These are phyloP conservation scores for Mythimna albipuncta DNA, from an alignment of 2,888 invertebrate genomes.

Conservation along the genomic window DNA sequence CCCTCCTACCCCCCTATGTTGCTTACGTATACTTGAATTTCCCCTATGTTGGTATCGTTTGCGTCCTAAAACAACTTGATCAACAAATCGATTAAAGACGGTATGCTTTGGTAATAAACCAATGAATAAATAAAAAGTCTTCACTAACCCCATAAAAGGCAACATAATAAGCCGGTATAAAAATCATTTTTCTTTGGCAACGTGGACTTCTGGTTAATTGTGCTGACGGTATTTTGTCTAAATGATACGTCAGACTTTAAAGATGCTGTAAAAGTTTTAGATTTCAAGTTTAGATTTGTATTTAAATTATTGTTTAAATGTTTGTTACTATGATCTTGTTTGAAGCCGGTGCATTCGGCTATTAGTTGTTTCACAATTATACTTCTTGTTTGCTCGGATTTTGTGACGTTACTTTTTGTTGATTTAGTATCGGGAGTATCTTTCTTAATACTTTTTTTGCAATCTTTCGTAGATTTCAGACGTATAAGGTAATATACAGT, in stretches of 20 bases:
- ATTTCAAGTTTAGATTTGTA: conserved; percentile 12
- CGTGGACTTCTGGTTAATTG: not conserved
- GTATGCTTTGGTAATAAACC: not conserved
- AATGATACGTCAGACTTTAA: conserved; percentile 53
- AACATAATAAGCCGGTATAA: conserved; percentile 76
- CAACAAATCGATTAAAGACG: too few species aligned
- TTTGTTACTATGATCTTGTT: conserved; percentile 52
- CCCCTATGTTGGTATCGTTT: not conserved
- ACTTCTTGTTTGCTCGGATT: conserved; percentile 26
- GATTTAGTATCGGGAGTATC: conserved; percentile 38
- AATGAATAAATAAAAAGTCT: not conserved
- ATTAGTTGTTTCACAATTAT: conserved; percentile 75
- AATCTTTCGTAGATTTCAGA: conserved; percentile 49
- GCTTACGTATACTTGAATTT: too few species aligned
- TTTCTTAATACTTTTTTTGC: not conserved
- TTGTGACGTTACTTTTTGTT: conserved; percentile 48
- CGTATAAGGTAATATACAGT: not conserved
- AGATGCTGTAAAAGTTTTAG: conserved; percentile 17
- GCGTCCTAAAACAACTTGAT: too few species aligned
- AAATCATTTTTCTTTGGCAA: conserved; percentile 58
- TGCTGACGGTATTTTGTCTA: conserved; percentile 53
- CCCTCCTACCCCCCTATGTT: too few species aligned
- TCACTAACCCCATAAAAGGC: conserved; percentile 85
- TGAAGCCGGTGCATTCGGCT: conserved; percentile 66
- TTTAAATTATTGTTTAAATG: conserved; percentile 57